These are phyloP conservation scores for Ploceus nigricollis DNA, from an alignment of 2,113 vertebrate species.

Conservation along the genomic window DNA sequence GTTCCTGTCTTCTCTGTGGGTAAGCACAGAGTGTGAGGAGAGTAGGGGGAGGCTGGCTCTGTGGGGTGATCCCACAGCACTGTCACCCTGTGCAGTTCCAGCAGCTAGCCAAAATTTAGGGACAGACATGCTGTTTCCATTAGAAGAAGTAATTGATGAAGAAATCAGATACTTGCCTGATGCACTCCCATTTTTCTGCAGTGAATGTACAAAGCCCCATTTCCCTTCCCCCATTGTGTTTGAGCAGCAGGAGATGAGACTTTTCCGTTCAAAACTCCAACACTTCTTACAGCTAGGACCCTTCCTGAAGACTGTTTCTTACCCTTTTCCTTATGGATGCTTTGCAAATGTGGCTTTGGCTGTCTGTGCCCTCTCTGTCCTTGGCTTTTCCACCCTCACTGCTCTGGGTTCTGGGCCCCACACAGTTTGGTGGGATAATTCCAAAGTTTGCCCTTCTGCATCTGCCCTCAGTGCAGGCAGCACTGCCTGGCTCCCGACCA, in stretches of 20 bases:
- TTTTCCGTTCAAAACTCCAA: constrained; percentile 19
- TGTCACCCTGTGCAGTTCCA: neutral
- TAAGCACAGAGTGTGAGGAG: neutral
- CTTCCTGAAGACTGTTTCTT: neutral
- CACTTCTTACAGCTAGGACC: neutral
- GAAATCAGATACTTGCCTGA: constrained; percentile 34
- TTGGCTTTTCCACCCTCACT: neutral
- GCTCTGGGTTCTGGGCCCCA: neutral
- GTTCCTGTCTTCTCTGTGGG: neutral
- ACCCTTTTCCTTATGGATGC: neutral
- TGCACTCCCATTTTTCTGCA: constrained; percentile 46
- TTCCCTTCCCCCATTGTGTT: constrained; percentile 59
- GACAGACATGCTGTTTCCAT: constrained; percentile 25
- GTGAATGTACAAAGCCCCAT: constrained; percentile 14
- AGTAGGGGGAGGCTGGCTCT: neutral
- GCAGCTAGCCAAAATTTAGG: neutral
- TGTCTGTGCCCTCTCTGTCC: neutral
- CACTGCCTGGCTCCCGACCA: neutral
- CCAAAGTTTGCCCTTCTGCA: accelerated
- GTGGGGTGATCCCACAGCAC: neutral
- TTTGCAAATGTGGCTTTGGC: neutral
- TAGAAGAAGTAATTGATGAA: constrained; percentile 17
- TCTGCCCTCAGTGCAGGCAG: neutral
- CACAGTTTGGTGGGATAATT: accelerated
- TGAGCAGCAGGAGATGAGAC: constrained; percentile 15